Percentiles rank a stretch among this genome's conserved stretches.
Evolutionary conservation across 2,113 vertebrate genomes (phyloP).

Genomic region (Neofelis nebulosa): DNA sequence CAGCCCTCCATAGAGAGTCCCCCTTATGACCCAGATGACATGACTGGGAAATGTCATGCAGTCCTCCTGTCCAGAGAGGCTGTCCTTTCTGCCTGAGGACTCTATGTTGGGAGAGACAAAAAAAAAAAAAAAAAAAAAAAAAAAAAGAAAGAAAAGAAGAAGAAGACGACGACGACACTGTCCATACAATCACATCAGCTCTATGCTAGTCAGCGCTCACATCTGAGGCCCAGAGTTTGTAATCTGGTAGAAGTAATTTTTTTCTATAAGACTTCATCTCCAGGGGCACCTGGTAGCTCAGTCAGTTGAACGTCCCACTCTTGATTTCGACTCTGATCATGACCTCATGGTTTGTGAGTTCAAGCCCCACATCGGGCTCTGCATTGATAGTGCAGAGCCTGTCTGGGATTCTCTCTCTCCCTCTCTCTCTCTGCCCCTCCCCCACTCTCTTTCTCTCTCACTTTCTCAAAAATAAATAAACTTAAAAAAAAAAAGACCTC

Average conservation of each 20-base stretch:
- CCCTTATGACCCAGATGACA: background rate
- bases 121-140: background rate
- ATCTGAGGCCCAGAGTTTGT: background rate
- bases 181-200: background rate
- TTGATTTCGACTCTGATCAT: no score
- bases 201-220: background rate
- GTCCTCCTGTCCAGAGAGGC: background rate
- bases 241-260: background rate
- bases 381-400: no score
- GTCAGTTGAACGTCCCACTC: no score
- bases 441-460: no score
- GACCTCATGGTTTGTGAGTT: no score
- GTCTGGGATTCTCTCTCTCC: no score
- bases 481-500: background rate
- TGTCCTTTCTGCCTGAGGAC: background rate
- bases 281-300: no score
- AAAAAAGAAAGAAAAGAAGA: no score
- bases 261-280: background rate
- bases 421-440: no score
- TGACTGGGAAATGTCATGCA: background rate
- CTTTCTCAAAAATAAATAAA: no score
- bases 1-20: background rate
- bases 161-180: fast-evolving
- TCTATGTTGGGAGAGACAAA: background rate
- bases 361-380: no score